Evolutionary conservation across 2,888 invertebrate species (phyloP), one percentile per base, ranked within the genome.

Genomic region (Trachelus iudaicus): DNA sequence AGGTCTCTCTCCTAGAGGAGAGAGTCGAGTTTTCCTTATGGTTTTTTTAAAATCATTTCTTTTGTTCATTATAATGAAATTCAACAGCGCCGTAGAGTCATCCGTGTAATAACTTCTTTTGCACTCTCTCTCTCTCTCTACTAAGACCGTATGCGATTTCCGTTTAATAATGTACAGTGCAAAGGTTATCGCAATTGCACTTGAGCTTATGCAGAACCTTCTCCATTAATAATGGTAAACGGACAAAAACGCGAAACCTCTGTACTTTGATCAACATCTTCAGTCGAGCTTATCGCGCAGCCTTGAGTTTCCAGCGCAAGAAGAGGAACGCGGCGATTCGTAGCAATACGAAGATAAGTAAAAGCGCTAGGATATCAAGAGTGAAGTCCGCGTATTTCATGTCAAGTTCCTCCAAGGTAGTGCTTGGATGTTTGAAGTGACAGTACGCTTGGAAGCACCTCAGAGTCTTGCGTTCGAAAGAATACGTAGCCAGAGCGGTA

Each of bases 401-500:
- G 91, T 97, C 97, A 84, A 97, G 92, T 90, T 98, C 97, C 85
- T 97, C 96, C 30, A 99, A 92, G 0, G 98, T 97, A 1, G 96
- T 96, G 34, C 91, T 87, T 0, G 97, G 97, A 83, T 95, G 93
- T 90, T 97, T 97, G 92, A 97, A 97, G 92, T 97, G 97, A 90
- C 97, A 97, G 92, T 97, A 97, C 0, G 93, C 92, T 93, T 96
- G 93, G 86, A 94, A 95, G 90, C 98, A 98, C 87, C 96, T 94
- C 79, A 98, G 93, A 84, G 96, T 96, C 79, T 95, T 94, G 73
- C 98, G 93, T 77, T 95, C 94, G 88, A 96, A 97, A 3, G 97
- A 96, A 91, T 99, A 99, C 0, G 98, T 97, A 23, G 98, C 97
- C 77, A 98, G 93, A 11, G 98, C 96, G 0, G 97, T 97, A 73